Conservation (phyloP, 2,113 vertebrate species). For the Gambusia affinis region DNA sequence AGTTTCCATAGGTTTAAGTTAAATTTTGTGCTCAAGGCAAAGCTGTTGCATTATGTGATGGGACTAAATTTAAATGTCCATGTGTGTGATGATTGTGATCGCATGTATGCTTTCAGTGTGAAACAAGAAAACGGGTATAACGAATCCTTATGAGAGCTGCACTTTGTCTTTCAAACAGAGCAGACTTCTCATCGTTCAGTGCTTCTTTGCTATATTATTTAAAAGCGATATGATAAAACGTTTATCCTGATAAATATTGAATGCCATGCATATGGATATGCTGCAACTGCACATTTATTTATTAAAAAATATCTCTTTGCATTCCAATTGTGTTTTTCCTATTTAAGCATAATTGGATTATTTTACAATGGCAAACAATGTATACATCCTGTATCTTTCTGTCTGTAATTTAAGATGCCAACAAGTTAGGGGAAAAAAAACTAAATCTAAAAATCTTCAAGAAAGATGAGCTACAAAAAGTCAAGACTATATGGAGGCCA, state of each 20-base stretch:
- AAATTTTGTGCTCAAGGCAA: not conserved
- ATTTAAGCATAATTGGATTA: slow-evolving; percentile 60
- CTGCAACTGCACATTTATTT: slow-evolving; percentile 78
- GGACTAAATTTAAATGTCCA: slow-evolving; percentile 1
- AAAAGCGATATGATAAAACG: not conserved
- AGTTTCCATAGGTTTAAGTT: not conserved
- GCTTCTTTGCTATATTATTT: not conserved
- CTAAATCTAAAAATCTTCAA: not conserved
- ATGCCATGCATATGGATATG: slow-evolving; percentile 21
- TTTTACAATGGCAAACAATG: slow-evolving; percentile 37
- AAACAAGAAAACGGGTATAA: not conserved
- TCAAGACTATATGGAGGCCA: slow-evolving; percentile 18
- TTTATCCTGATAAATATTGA: not conserved
- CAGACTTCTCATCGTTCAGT: not conserved
- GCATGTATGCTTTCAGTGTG: slow-evolving; percentile 5
- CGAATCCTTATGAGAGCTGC: not conserved
- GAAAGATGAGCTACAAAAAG: slow-evolving; percentile 43
- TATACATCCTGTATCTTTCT: slow-evolving; percentile 54
- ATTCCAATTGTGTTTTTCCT: slow-evolving; percentile 79
- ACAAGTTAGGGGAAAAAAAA: slow-evolving; percentile 26
- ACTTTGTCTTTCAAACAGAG: not conserved
- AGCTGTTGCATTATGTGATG: not conserved
- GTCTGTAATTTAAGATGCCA: not conserved
- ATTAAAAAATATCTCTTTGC: slow-evolving; percentile 91
- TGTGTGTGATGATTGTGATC: not conserved